These are phyloP conservation scores for Philereme vetulata DNA, from an alignment of 2,888 invertebrate species.

Conservation along the genomic window DNA sequence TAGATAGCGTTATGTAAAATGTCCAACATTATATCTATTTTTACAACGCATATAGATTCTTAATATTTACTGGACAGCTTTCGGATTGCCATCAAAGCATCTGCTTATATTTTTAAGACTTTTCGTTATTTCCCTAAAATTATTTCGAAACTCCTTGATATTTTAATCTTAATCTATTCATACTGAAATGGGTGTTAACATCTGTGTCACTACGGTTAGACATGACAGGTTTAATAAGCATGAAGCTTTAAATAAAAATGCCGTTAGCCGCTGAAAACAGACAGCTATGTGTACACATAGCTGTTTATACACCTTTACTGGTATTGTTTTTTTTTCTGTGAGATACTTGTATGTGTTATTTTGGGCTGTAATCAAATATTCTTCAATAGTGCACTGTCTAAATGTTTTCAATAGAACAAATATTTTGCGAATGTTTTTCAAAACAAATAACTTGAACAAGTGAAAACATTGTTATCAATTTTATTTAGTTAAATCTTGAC, in stretches of 20 bases:
- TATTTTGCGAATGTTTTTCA: too few species aligned
- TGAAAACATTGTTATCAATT: too few species aligned
- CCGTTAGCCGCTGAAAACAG: constrained; percentile 33
- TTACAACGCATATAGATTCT: too few species aligned
- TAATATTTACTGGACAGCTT: too few species aligned
- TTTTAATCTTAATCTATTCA: constrained; percentile 33
- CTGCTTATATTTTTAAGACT: too few species aligned
- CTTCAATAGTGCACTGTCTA: too few species aligned
- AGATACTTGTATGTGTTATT: constrained; percentile 13
- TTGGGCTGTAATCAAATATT: not conserved
- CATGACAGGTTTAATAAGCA: constrained; percentile 57
- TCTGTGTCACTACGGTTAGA: constrained; percentile 38
- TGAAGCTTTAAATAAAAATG: constrained; percentile 45
- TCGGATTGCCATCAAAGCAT: too few species aligned
- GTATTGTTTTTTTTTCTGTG: constrained; percentile 14
- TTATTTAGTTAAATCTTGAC: too few species aligned
- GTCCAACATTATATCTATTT: too few species aligned
- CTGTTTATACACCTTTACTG: constrained; percentile 21
- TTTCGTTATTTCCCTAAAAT: constrained; percentile 7
- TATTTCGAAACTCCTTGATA: constrained; percentile 22
- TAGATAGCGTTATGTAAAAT: too few species aligned
- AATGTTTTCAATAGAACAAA: too few species aligned
- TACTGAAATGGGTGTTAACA: constrained; percentile 37
- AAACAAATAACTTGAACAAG: too few species aligned
- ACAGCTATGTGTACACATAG: constrained; percentile 22